Conservation (phyloP, 2,113 vertebrate genomes). For the Stegastes partitus region DNA sequence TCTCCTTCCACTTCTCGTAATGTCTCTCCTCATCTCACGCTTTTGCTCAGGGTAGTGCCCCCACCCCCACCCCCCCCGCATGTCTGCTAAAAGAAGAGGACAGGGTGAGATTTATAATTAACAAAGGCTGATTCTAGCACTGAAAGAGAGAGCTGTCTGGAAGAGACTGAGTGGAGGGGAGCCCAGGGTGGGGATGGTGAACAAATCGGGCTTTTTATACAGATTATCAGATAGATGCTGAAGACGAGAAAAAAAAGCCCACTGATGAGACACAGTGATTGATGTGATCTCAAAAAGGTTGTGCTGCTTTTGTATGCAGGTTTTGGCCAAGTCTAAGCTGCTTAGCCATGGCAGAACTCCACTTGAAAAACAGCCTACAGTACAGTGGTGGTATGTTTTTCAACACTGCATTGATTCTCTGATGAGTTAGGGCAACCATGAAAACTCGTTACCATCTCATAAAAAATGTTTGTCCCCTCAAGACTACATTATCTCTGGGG, state of each 20-base stretch:
- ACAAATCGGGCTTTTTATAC: slow-evolving; percentile 61
- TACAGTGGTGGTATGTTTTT: slow-evolving; percentile 17
- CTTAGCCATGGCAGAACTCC: slow-evolving; percentile 38
- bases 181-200: slow-evolving; percentile 23
- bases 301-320: slow-evolving; percentile 40
- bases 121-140: slow-evolving; percentile 61
- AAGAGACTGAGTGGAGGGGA: slow-evolving; percentile 36
- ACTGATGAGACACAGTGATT: slow-evolving; percentile 31
- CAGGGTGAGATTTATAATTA: slow-evolving; percentile 69
- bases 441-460: slow-evolving; percentile 53
- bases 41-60: slow-evolving; percentile 10
- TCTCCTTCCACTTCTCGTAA: slow-evolving; percentile 13
- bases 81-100: slow-evolving; percentile 39
- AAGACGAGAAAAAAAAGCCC: slow-evolving; percentile 6
- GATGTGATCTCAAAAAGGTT: slow-evolving; percentile 25
- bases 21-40: slow-evolving; percentile 37
- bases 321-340: slow-evolving; percentile 48
- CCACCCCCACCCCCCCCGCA: slow-evolving; percentile 1
- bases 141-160: slow-evolving; percentile 62
- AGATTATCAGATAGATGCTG: slow-evolving; percentile 37
- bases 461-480: slow-evolving; percentile 53
- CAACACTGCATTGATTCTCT: slow-evolving; percentile 41
- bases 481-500: slow-evolving; percentile 37
- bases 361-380: slow-evolving; percentile 28
- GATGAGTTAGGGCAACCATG: slow-evolving; percentile 57